Conservation (phyloP, 1,140 invertebrate genomes). For the Neomicropteryx cornuta region DNA sequence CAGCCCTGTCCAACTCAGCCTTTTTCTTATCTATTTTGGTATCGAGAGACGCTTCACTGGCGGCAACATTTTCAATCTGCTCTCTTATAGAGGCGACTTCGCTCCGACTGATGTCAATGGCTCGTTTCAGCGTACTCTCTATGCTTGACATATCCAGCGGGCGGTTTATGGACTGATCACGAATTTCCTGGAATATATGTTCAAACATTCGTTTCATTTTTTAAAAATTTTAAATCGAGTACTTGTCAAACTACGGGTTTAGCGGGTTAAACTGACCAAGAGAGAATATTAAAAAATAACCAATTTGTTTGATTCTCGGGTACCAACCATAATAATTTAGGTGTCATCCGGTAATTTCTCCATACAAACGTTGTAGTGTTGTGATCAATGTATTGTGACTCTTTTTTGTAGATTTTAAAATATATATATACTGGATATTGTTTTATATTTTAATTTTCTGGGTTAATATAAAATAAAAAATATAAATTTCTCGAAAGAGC, state of each 20-base stretch:
- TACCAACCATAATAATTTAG: too few relatives aligned
- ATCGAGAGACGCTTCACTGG: conserved; percentile 77
- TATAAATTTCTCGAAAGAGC: too few relatives aligned
- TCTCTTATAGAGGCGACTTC: conserved; percentile 62
- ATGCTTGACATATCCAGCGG: conserved; percentile 77
- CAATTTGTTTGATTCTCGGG: too few relatives aligned
- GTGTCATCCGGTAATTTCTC: too few relatives aligned
- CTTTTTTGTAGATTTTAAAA: too few relatives aligned
- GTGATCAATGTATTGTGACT: too few relatives aligned
- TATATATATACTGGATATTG: too few relatives aligned
- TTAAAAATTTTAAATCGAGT: not conserved
- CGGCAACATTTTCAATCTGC: conserved; percentile 74
- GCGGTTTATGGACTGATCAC: conserved; percentile 40
- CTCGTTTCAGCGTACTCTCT: conserved; percentile 59
- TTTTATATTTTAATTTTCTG: too few relatives aligned
- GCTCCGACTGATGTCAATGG: conserved; percentile 52
- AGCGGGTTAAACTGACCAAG: too few relatives aligned
- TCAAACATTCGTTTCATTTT: not conserved
- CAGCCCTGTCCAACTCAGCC: conserved; percentile 82
- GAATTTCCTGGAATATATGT: conserved; percentile 23
- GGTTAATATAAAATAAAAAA: too few relatives aligned
- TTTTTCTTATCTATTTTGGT: conserved; percentile 85
- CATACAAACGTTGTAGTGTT: too few relatives aligned
- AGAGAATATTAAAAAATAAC: too few relatives aligned
- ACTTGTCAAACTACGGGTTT: not conserved